Evolutionary conservation across 1,140 invertebrate genomes (phyloP).

Genomic region (Pogonomyrmex californicus): DNA sequence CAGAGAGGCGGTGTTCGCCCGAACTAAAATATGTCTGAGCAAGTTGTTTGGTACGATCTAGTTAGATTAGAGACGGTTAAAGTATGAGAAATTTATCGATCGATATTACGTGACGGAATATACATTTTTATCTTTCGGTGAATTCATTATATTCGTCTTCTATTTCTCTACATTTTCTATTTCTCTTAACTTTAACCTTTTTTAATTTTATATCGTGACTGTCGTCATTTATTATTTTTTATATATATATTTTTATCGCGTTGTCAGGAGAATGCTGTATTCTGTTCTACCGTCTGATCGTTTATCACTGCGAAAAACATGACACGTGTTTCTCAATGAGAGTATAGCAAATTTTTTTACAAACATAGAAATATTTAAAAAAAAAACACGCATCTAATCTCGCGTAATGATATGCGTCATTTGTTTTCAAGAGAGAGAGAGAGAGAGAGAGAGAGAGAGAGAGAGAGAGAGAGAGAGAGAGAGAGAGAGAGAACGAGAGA

Average conservation of each 20-base stretch:
- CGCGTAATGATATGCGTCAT: constrained; percentile 9
- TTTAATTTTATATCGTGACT: background rate
- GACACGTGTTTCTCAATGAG: background rate
- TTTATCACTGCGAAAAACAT: constrained; percentile 13
- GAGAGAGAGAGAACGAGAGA: background rate
- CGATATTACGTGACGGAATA: background rate
- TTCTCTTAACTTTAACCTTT: background rate
- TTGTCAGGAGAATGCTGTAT: background rate
- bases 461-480: background rate
- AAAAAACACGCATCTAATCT: constrained; percentile 46
- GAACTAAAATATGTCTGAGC: constrained; percentile 57
- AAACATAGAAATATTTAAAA: constrained; percentile 3
- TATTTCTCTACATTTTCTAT: background rate
- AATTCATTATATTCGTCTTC: background rate
- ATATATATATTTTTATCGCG: background rate
- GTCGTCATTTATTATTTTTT: background rate
- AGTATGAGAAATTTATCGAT: constrained; percentile 31
- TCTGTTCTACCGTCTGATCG: background rate
- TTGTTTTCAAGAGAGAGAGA: background rate
- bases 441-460: too few relatives aligned
- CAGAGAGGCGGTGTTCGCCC: constrained; percentile 50
- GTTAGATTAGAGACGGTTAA: constrained; percentile 40
- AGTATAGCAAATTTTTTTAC: background rate
- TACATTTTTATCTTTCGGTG: background rate
- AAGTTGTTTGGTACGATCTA: constrained; percentile 46